A percentile compares a stretch with the other conserved stretches of the same genome.
Evolutionary conservation across 2,113 vertebrate genomes (phyloP).

Genomic region (Casuarius casuarius): DNA sequence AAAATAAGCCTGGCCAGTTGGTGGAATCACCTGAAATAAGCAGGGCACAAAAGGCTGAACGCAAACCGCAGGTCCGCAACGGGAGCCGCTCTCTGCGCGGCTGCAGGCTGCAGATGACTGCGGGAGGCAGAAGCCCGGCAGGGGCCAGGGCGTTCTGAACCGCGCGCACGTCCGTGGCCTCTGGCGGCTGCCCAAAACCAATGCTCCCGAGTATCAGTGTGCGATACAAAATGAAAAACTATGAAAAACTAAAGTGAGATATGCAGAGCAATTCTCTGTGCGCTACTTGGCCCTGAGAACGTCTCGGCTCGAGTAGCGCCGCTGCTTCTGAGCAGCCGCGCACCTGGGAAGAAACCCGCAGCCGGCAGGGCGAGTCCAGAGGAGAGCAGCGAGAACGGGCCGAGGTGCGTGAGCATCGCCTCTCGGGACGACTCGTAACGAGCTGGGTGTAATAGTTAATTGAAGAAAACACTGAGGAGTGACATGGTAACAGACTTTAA

Average conservation of each 20-base stretch:
- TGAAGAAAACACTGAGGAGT: neutral
- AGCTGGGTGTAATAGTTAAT: neutral
- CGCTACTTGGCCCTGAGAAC: neutral
- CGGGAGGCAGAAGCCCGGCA: neutral
- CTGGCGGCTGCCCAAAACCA: fast-evolving
- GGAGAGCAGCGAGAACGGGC: neutral
- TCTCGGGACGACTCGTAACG: neutral
- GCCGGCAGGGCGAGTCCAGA: neutral
- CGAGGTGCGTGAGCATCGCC: neutral
- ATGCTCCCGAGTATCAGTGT: neutral
- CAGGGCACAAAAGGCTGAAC: neutral
- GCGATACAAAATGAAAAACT: neutral
- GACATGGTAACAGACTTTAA: neutral
- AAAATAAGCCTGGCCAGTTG: neutral
- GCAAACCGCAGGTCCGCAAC: neutral
- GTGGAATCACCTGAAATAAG: neutral
- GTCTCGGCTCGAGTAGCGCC: neutral
- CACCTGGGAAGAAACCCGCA: neutral
- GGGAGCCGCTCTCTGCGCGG: fast-evolving
- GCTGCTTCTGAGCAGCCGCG: neutral
- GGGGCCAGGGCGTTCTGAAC: neutral
- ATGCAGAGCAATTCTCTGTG: neutral
- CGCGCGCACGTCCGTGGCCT: neutral
- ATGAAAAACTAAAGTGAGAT: neutral
- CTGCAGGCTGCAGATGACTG: too few species aligned